A percentile compares a stretch with the other conserved stretches of the same genome.
Evolutionary conservation across 2,888 invertebrate species (phyloP).

Genomic region (Drosophila emarginata): DNA sequence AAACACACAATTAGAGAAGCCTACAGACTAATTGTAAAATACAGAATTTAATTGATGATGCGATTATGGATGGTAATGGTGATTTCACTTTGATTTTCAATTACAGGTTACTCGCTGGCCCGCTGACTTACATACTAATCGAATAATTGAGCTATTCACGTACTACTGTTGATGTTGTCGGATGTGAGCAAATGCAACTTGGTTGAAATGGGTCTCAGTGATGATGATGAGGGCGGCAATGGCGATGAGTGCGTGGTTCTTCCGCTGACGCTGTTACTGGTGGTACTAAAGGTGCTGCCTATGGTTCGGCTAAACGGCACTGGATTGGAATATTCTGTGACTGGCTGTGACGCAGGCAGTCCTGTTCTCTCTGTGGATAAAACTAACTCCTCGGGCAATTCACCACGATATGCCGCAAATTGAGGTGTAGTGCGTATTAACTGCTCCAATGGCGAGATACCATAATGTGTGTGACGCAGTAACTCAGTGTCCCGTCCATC

Average conservation of each 20-base stretch:
- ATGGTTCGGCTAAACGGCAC: slow-evolving; percentile 36
- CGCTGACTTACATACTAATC: slow-evolving; percentile 40
- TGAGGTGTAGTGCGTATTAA: slow-evolving; percentile 87
- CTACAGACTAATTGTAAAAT: slow-evolving; percentile 45
- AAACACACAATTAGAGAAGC: slow-evolving; percentile 33
- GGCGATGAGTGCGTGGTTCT: slow-evolving; percentile 39
- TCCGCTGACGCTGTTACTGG: slow-evolving; percentile 12
- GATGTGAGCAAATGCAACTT: slow-evolving; percentile 73
- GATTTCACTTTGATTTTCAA: slow-evolving; percentile 35
- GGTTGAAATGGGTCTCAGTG: slow-evolving; percentile 74
- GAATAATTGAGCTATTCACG: slow-evolving; percentile 59
- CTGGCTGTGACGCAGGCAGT: slow-evolving; percentile 51
- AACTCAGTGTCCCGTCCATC: slow-evolving; percentile 62
- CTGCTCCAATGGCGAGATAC: slow-evolving; percentile 84
- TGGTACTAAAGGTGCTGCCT: slow-evolving; percentile 27
- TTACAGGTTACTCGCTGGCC: slow-evolving; percentile 46
- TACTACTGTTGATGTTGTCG: slow-evolving; percentile 45
- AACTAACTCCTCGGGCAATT: slow-evolving; percentile 84
- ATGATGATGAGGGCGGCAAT: slow-evolving; percentile 55
- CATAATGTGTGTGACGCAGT: slow-evolving; percentile 61
- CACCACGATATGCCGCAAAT: slow-evolving; percentile 89
- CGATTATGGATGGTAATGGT: slow-evolving; percentile 55
- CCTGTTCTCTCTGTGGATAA: slow-evolving; percentile 75
- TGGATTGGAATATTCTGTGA: slow-evolving; percentile 68
- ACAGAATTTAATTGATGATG: slow-evolving; percentile 52